Base-by-base conservation (phyloP, 2,888 invertebrate species). In the Temnothorax rugatulus region DNA sequence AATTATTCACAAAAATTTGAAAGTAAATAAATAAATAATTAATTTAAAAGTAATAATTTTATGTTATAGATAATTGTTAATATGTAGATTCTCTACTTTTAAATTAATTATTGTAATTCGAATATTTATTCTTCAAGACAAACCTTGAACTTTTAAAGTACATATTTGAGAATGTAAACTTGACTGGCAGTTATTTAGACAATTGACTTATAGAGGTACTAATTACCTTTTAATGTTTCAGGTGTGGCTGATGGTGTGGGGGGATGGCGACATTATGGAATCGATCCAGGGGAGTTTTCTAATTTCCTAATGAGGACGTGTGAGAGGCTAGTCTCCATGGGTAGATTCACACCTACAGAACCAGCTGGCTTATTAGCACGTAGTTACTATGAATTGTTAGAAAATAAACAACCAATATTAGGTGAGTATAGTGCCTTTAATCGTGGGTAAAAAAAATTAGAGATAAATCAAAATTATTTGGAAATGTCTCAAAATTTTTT, bases 191-290 rank as follows among this genome's bases (percentile, higher is more conserved):
- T 13, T 66, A 57, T 29, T 66, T 25, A 76, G 8, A 64, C 15
- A 63, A 38, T 50, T 44, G 4, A 4, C 0, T 59, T 59, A 7
- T 34, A 34, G 7, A 34, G 34, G 4, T 44, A 4, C 15, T 44
- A 38, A 54, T 57, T 64, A 57, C 21, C 0, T 68, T n/a, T 13
- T 79, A 13, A 41, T 77, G 15, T 94, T 95, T 11, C 93, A 99
- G 99, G 99, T 93, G 99, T 99, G 91, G 99, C 99, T 85, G 99
- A 99, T 95, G 99, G 99, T 88, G 99, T 99, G 79, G 99, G 99
- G 82, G 99, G 99, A 75, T 99, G 99, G 99, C 96, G 99, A 93
- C 98, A 98, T 88, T 99, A 99, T 95, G 99, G 99, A 75, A 98
- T 99, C 91, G 99, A 99, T 95, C 99, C 99, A 1, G 99, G 99